Conservation (phyloP, 2,888 invertebrate genomes). For the Heliconius ethilla region DNA sequence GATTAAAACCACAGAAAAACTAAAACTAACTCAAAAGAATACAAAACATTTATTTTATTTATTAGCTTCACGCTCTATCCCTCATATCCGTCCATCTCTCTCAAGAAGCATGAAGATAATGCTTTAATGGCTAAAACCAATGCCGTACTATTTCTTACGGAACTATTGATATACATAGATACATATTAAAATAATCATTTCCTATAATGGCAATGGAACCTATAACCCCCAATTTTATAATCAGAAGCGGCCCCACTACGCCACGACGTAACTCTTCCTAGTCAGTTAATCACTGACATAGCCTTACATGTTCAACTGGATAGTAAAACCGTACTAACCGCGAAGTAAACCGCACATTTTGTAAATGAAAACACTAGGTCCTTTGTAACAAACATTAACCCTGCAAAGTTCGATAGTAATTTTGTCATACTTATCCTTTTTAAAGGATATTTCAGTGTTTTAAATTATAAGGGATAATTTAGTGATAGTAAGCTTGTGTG, state of each 20-base stretch:
- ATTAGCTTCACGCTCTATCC: too few species aligned
- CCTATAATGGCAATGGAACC: neutral
- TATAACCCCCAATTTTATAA: neutral
- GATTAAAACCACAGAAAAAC: too few species aligned
- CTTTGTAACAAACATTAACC: conserved; percentile 40
- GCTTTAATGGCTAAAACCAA: too few species aligned
- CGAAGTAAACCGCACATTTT: conserved; percentile 40
- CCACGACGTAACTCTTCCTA: neutral
- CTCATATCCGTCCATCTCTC: too few species aligned
- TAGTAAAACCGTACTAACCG: conserved; percentile 35
- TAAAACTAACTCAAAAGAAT: too few species aligned
- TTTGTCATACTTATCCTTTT: conserved; percentile 9
- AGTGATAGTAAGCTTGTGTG: neutral
- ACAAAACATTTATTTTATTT: too few species aligned
- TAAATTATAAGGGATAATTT: neutral
- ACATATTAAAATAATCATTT: too few species aligned
- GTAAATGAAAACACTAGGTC: conserved; percentile 34
- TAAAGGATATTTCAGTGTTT: neutral
- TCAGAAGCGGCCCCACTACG: too few species aligned
- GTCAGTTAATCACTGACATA: conserved; percentile 39
- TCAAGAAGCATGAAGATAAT: too few species aligned
- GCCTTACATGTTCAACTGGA: conserved; percentile 39
- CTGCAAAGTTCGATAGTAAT: conserved; percentile 40
- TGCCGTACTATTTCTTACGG: too few species aligned
- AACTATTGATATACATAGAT: too few species aligned